A percentile compares a stretch with the other conserved stretches of the same genome.
These are phyloP conservation scores for Ptychochromis oligacanthus DNA, from an alignment of 2,113 vertebrate genomes.

Conservation along the genomic window DNA sequence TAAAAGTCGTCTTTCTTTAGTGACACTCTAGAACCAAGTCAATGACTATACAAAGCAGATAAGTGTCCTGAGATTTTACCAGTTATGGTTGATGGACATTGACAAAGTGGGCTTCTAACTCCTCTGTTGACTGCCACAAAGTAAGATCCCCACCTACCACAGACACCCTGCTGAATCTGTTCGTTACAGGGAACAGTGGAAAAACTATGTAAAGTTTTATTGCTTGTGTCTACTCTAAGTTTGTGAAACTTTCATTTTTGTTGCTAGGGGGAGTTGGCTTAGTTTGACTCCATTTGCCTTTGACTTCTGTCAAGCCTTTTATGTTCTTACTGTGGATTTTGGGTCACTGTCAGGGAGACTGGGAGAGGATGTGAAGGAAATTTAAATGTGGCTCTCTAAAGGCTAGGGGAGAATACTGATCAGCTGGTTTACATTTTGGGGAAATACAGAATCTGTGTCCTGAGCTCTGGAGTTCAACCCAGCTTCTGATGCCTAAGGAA, in stretches of 20 bases:
- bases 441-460: slow-evolving; percentile 5
- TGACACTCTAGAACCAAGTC: not conserved
- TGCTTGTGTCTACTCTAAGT: slow-evolving; percentile 32
- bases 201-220: slow-evolving; percentile 18
- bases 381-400: slow-evolving; percentile 46
- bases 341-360: slow-evolving; percentile 42
- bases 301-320: slow-evolving; percentile 59
- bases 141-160: slow-evolving; percentile 14
- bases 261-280: slow-evolving; percentile 43
- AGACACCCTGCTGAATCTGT: not conserved
- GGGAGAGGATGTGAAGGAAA: slow-evolving; percentile 57
- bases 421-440: not conserved
- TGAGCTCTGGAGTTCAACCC: slow-evolving; percentile 3
- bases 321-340: slow-evolving; percentile 60
- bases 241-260: slow-evolving; percentile 46
- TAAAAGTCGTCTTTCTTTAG: rapidly evolving
- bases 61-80: not conserved
- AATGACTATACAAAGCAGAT: not conserved
- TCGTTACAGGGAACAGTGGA: slow-evolving; percentile 30
- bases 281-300: slow-evolving; percentile 43
- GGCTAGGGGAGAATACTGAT: slow-evolving; percentile 48
- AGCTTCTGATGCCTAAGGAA: not conserved
- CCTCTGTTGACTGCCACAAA: not conserved
- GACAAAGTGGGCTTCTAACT: slow-evolving; percentile 25
- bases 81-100: slow-evolving; percentile 29